Base-by-base conservation (phyloP, 2,797 vertebrate genomes). In the Odontamblyopus lacepedii region DNA sequence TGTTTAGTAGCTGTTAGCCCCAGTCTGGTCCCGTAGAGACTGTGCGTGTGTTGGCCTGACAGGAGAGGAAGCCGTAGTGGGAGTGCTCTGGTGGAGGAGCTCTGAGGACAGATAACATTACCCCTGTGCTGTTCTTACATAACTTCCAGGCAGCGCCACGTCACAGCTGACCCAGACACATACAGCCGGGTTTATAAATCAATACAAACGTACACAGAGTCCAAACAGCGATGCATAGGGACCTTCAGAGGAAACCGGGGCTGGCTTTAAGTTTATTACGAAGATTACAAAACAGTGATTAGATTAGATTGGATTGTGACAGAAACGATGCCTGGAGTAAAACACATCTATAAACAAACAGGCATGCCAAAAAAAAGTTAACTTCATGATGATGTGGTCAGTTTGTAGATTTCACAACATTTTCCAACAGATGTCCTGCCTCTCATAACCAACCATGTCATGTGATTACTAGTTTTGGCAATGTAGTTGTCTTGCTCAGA, bases 21-120 rank as follows among this genome's bases (percentile, higher is more conserved):
- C 18, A 38, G 30, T 63, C 35, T 63, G 30, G 61, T 63, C 18
- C 30, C 35, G 8, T 63, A 9, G n/a, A 35, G 32, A n/a, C 19
- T 18, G 57, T 80, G 61, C 71, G 56, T 74, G 35, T 71, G 5
- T 78, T 72, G 76, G 78, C 74, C 59, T 35, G 67, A 63, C 77
- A 78, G 84, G 32, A 79, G 82, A 87, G 88, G 88, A 90, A 91
- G 75, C 88, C 78, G 83, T 77, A 60, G 73, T 89, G 81, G 89
- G 85, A 88, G 84, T 85, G 82, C 79, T 81, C 82, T 79, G 72
- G 83, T 82, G 78, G 73, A 71, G 71, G 83, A 80, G 81, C 85
- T 81, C 76, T 5, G 78, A 90, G 89, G 89, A 89, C 87, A 86
- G 91, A 90, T 91, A 91, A 89, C 85, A 86, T 89, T 90, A 89